Percentiles rank a stretch among this genome's conserved stretches.
Conservation (phyloP, 2,888 invertebrate species). For the Brachyopa scutellaris region DNA sequence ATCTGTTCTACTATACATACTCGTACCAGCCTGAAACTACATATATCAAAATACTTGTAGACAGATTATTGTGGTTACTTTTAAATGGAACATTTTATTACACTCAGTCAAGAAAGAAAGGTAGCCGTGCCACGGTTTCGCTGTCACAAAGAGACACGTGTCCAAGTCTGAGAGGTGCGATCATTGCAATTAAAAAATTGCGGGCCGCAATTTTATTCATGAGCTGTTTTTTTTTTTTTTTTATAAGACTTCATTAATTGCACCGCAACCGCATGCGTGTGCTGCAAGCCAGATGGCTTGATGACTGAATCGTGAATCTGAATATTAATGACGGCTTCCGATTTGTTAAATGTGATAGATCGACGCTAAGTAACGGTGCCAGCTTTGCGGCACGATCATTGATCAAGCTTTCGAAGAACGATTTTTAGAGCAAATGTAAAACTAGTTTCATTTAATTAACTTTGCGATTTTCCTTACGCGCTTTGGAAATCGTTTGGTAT, state of each 20-base stretch:
- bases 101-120: constrained; percentile 3
- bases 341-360: constrained; percentile 33
- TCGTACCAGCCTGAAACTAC: too few relatives aligned
- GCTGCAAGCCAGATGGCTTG: background rate
- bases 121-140: background rate
- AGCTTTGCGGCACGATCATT: constrained; percentile 38
- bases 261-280: constrained; percentile 45
- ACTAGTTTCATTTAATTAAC: constrained; percentile 18
- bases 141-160: constrained; percentile 35
- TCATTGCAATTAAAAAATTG: constrained; percentile 17
- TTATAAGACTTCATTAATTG: constrained; percentile 12
- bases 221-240: background rate
- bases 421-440: background rate
- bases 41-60: too few relatives aligned
- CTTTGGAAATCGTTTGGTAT: too few relatives aligned
- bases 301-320: constrained; percentile 2
- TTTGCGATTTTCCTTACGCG: background rate
- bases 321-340: constrained; percentile 47
- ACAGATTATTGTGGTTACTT: too few relatives aligned
- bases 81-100: too few relatives aligned
- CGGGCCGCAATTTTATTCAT: constrained; percentile 20
- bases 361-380: constrained; percentile 6
- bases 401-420: constrained; percentile 9
- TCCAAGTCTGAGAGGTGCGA: constrained; percentile 29
- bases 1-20: too few relatives aligned